phyloP scores from a whole-genome alignment of 2,797 vertebrate genomes.

The Heteromormyrus szaboi region DNA sequence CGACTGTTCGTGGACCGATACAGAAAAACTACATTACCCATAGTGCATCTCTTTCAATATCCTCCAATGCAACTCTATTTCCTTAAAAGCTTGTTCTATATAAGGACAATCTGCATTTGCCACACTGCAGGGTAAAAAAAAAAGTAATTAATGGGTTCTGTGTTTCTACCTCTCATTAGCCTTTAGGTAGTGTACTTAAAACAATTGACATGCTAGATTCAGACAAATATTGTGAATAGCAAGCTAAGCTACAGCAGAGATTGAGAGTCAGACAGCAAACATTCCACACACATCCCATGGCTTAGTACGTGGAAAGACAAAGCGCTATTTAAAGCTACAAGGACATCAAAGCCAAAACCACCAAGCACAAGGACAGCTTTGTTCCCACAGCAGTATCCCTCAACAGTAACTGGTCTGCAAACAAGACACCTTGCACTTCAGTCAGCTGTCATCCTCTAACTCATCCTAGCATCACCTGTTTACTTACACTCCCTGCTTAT shows the following conservation, averaged over 20 bases:
- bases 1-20: slow-evolving; percentile 54
- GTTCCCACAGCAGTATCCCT: not conserved
- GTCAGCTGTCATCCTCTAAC: not conserved
- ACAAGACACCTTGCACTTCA: not conserved
- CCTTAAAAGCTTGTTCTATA: not conserved
- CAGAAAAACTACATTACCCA: not conserved
- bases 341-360: not conserved
- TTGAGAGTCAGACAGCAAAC: not conserved
- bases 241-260: not conserved
- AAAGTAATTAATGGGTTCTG: not conserved
- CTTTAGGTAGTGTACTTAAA: not conserved
- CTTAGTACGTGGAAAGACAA: not conserved
- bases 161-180: not conserved
- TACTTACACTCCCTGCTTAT: not conserved
- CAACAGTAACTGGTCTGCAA: not conserved
- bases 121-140: not conserved
- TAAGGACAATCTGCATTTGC: not conserved
- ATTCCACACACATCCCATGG: not conserved
- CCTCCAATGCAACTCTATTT: not conserved
- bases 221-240: not conserved
- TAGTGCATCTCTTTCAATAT: not conserved
- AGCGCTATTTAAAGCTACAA: not conserved
- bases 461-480: not conserved
- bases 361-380: not conserved
- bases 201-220: not conserved